These are phyloP conservation scores for Oscheius sp. DNA, from an alignment of 1,140 invertebrate genomes.

Conservation along the genomic window DNA sequence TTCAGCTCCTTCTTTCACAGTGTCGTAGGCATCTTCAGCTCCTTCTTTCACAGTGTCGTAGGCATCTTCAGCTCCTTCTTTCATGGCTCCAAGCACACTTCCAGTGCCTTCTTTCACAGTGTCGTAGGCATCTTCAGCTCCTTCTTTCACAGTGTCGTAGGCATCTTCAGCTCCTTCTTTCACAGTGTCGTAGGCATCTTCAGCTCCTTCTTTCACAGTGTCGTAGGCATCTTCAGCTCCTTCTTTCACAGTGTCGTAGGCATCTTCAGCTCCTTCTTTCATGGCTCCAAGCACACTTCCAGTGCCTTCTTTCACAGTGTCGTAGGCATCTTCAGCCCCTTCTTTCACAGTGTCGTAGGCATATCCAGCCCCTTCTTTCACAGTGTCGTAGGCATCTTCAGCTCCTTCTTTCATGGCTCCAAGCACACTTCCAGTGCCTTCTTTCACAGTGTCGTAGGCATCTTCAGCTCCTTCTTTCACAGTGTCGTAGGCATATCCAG, in stretches of 20 bases:
- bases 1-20: neutral
- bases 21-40: neutral
- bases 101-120: neutral
- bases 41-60: neutral
- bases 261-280: neutral
- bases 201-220: neutral
- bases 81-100: neutral
- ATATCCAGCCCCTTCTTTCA: neutral
- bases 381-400: too few relatives aligned
- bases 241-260: neutral
- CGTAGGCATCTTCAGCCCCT: neutral
- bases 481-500: too few relatives aligned
- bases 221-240: neutral
- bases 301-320: neutral
- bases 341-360: neutral
- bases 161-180: neutral
- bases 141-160: neutral
- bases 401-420: neutral
- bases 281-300: neutral
- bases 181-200: neutral
- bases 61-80: neutral
- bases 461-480: too few relatives aligned
- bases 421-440: neutral
- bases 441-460: too few relatives aligned
- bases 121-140: neutral